Conservation (phyloP, 2,797 vertebrate species). For the Diplodus puntazzo region DNA sequence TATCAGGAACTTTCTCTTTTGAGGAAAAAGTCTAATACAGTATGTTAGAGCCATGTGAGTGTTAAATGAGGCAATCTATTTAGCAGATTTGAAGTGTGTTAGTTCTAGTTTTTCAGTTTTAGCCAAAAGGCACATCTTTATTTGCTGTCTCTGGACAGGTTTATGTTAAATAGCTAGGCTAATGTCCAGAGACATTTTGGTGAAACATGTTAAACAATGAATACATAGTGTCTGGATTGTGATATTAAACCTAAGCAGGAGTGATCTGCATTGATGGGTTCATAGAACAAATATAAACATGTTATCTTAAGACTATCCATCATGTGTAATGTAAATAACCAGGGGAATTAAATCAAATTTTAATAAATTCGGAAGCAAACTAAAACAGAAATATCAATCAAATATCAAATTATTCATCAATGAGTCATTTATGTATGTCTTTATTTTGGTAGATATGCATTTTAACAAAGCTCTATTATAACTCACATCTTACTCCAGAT, state of each 20-base stretch:
- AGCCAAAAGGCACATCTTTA: background rate
- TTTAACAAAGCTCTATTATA: slow-evolving; percentile 2
- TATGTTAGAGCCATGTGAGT: too few relatives aligned
- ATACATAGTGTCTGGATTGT: too few relatives aligned
- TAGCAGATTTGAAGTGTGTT: too few relatives aligned
- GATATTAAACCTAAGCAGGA: too few relatives aligned
- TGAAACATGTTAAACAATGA: background rate
- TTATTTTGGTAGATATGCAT: background rate
- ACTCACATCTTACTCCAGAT: background rate
- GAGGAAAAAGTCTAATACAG: background rate
- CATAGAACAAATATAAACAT: background rate
- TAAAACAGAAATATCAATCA: too few relatives aligned
- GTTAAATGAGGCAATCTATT: background rate
- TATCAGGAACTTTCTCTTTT: background rate
- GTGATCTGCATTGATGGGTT: background rate
- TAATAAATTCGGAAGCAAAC: too few relatives aligned
- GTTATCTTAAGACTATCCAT: background rate
- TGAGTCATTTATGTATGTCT: too few relatives aligned
- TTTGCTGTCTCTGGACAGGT: background rate
- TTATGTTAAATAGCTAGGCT: background rate
- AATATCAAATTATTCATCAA: too few relatives aligned
- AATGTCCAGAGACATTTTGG: background rate
- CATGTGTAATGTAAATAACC: too few relatives aligned
- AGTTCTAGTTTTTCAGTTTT: background rate
- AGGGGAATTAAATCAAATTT: too few relatives aligned